A percentile compares a stretch with the other conserved stretches of the same genome.
These are phyloP conservation scores for Gnathonemus echidnorhynchus DNA, from an alignment of 2,113 vertebrate species.

Conservation along the genomic window DNA sequence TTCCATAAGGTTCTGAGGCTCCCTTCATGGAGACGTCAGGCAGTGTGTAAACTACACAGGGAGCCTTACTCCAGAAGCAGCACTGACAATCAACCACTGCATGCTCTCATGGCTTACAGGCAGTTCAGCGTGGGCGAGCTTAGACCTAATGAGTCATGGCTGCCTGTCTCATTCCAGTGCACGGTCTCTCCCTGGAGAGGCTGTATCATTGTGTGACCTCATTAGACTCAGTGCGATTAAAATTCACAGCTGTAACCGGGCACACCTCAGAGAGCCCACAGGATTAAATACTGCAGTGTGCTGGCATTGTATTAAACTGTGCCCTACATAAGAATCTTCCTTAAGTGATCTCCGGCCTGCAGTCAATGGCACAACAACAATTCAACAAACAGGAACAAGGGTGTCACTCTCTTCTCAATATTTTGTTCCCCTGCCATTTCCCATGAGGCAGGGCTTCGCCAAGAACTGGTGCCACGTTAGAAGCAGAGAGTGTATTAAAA, in stretches of 20 bases:
- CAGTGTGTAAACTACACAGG: too few species aligned
- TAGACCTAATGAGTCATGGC: not conserved
- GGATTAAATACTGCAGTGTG: constrained; percentile 1
- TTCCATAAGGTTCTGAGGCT: too few species aligned
- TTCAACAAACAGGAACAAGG: not conserved
- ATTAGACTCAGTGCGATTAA: constrained; percentile 16
- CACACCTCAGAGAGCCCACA: constrained; percentile 1
- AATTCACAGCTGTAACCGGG: not conserved
- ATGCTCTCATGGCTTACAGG: not conserved
- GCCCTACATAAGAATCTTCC: not conserved
- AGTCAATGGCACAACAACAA: not conserved
- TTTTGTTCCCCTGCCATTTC: not conserved
- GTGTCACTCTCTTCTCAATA: not conserved
- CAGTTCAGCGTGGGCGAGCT: not conserved
- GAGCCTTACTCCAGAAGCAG: not conserved
- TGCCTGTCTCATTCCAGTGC: not conserved
- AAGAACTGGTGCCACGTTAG: not conserved
- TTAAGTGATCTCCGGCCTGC: not conserved
- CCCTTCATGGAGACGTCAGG: not conserved
- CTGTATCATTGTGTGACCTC: constrained; percentile 13
- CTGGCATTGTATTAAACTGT: not conserved
- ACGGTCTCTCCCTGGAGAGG: constrained; percentile 1
- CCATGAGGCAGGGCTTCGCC: not conserved
- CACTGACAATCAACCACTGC: not conserved
- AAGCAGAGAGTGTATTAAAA: not conserved